A percentile compares a stretch with the other conserved stretches of the same genome.
phyloP scores from a whole-genome alignment of 1,140 invertebrate species.

The Meteorus sp. region DNA sequence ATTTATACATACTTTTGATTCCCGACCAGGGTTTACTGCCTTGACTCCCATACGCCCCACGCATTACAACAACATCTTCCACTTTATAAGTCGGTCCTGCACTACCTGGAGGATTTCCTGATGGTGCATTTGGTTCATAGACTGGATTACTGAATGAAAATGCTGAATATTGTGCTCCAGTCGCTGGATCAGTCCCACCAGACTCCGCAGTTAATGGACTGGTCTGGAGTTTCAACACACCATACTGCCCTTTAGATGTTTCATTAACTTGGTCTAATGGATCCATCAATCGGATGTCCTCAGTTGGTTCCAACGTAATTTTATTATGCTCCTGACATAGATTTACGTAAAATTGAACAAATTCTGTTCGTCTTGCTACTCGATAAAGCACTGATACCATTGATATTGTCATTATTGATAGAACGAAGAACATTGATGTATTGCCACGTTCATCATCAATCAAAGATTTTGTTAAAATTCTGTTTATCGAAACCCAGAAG shows the following conservation, averaged over 20 bases:
- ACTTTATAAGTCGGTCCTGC: constrained; percentile 74
- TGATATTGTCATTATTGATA: constrained; percentile 74
- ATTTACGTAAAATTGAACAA: constrained; percentile 81
- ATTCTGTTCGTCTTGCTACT: constrained; percentile 74
- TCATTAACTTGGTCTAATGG: constrained; percentile 59
- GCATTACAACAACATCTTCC: constrained; percentile 75
- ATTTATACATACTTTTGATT: constrained; percentile 63
- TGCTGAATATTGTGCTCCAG: constrained; percentile 59
- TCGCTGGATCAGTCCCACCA: constrained; percentile 38
- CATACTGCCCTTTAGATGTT: constrained; percentile 60
- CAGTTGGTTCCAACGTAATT: constrained; percentile 75
- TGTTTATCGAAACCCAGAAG: constrained; percentile 79
- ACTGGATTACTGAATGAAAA: constrained; percentile 80
- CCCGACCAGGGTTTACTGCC: constrained; percentile 62
- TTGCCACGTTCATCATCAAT: constrained; percentile 74
- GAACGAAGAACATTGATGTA: constrained; percentile 82
- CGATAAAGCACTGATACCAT: constrained; percentile 77
- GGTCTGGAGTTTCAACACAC: constrained; percentile 64
- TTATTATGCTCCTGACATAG: constrained; percentile 72
- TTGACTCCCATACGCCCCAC: constrained; percentile 58
- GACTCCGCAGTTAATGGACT: constrained; percentile 55
- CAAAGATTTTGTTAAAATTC: constrained; percentile 80
- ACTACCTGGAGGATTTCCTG: constrained; percentile 59
- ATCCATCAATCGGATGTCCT: constrained; percentile 75
- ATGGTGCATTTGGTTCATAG: constrained; percentile 68